A percentile compares a stretch with the other conserved stretches of the same genome.
These are phyloP conservation scores for Chrysolina americana DNA, from an alignment of 2,888 invertebrate genomes.

Conservation along the genomic window DNA sequence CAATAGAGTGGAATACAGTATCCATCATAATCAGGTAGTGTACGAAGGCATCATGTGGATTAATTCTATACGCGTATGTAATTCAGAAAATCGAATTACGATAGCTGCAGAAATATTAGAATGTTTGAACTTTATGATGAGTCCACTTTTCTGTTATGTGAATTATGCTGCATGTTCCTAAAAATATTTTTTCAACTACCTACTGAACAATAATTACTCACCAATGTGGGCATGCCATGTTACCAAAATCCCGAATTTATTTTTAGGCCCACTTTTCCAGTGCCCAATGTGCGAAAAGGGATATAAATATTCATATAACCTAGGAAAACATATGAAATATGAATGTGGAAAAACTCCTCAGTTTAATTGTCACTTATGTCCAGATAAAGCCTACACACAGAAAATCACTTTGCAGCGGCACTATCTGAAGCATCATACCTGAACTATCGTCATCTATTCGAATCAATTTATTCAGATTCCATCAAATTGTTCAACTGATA, in stretches of 20 bases:
- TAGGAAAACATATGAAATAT: slow-evolving; percentile 41
- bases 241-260: neutral
- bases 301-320: slow-evolving; percentile 48
- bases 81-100: no score
- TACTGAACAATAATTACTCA: neutral
- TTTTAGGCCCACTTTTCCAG: slow-evolving; percentile 8
- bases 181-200: neutral
- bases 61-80: no score
- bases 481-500: no score
- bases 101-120: no score
- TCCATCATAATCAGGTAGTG: no score
- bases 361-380: slow-evolving; percentile 45
- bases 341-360: slow-evolving; percentile 51
- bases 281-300: slow-evolving; percentile 45
- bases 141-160: no score
- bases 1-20: no score
- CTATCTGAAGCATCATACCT: slow-evolving; percentile 24
- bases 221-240: neutral
- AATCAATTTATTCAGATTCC: neutral
- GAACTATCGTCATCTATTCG: neutral
- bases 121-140: no score
- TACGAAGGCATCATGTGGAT: no score
- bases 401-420: slow-evolving; percentile 46
- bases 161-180: no score
- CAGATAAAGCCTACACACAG: slow-evolving; percentile 45